phyloP scores from a whole-genome alignment of 2,797 vertebrate genomes.

The Chelon labrosus region DNA sequence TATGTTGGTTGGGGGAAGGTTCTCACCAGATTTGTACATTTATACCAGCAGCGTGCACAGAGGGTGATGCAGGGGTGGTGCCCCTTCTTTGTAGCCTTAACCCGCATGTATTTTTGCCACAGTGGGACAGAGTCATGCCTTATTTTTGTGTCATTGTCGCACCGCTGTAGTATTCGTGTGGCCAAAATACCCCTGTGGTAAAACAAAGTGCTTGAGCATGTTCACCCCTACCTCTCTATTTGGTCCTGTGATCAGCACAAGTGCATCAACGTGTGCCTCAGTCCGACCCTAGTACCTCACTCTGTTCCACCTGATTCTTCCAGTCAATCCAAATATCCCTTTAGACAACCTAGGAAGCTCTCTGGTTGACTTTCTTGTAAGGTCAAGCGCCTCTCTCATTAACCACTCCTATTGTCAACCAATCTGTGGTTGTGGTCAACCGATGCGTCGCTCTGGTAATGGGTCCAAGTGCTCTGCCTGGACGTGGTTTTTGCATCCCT shows the following conservation, averaged over 20 bases:
- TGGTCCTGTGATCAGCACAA: neutral
- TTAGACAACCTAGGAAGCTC: neutral
- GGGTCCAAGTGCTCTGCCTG: neutral
- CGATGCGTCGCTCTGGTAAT: neutral
- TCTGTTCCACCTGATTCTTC: neutral
- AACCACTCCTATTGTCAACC: neutral
- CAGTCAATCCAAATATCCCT: neutral
- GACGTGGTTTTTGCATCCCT: too few species aligned
- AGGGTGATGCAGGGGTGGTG: neutral
- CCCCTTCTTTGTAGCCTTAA: slow-evolving; percentile 12
- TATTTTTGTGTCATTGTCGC: neutral
- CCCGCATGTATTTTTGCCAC: neutral
- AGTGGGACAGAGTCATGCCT: neutral
- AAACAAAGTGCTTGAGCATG: neutral
- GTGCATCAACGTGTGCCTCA: neutral
- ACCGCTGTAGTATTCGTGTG: neutral
- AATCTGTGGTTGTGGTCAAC: neutral
- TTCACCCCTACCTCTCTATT: neutral
- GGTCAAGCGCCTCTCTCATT: too few species aligned
- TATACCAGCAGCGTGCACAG: slow-evolving; percentile 42
- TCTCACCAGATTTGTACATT: slow-evolving; percentile 60
- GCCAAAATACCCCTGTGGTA: neutral
- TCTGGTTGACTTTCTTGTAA: neutral
- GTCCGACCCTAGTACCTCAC: neutral
- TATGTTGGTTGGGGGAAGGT: slow-evolving; percentile 64